Evolutionary conservation across 2,113 vertebrate genomes (phyloP), one percentile per base, ranked within the genome.

Genomic region (Thunnus thynnus): DNA sequence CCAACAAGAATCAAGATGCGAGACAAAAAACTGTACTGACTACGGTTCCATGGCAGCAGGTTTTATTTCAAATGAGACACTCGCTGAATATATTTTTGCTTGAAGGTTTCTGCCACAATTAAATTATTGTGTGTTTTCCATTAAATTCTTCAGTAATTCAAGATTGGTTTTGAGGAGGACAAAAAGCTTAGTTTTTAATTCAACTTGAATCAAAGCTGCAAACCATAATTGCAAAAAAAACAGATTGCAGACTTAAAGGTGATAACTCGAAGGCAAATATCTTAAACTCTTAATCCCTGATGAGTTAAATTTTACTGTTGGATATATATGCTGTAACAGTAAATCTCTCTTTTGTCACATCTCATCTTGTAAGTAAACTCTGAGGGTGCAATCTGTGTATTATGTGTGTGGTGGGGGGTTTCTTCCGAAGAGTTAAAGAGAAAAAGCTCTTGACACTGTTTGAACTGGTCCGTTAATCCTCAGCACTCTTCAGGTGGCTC

Each of bases 381-480:
- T 16, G 17, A 52, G 63, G 20, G 50, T 67, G n/a, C 64, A 56
- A 46, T 75, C 14, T 76, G 27, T 63, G 20, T 67, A 18, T 78
- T 62, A n/a, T 66, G 47, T 79, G 32, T 36, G 17, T n/a, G 20
- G 57, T 22, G 4, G 17, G 5, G 47, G 46, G 16, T 69, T 83
- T 79, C 50, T 79, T 76, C 32, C 9, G 13, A 8, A 44, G 61
- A 82, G 73, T 70, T 80, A 46, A 50, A 75, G 61, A 72, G 65
- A 73, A 78, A 85, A 87, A 80, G 80, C 90, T 78, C 60, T 84
- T 71, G 73, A 86, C 73, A 82, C 71, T 85, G 83, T 93, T 93
- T 93, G 88, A 93, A 93, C 90, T 83, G 64, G 82, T 86, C 79
- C 50, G 77, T 86, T 92, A 93, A 94, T 92, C 90, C 84, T 61